Evolutionary conservation across 2,113 vertebrate genomes (phyloP), one percentile per base, ranked within the genome.

Genomic region (Canis aureus): DNA sequence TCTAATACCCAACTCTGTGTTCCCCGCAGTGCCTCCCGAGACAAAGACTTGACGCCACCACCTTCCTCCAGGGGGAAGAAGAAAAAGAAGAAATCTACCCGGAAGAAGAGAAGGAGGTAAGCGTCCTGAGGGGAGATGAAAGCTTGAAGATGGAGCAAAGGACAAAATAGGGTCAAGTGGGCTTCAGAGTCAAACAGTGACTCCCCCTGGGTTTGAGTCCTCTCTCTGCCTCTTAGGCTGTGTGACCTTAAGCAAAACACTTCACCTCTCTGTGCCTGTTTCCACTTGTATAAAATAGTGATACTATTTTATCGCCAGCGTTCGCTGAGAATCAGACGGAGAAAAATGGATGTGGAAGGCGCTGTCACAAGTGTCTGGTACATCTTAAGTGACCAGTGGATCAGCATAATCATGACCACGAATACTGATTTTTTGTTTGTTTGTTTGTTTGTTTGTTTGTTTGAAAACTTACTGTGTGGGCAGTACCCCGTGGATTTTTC

Each of bases 31-130:
- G 97, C 97, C 35, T 99, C 99, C 0, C 98, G 88, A 0, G 97
- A 99, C 43, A 99, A 98, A 74, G 98, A 99, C 6, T 91, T 96
- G 38, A 98, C 95, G 0, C 99, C 97, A 5, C 99, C 93, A 0
- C 99, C 98, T 32, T 89, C 98, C 0, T 97, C 98, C 94, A 99
- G 99, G 91, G 98, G 98, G 1, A 99, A 99, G 98, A 99, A 99
- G 98, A 99, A 99, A 98, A 99, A 99, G 98, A 99, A 99, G 98
- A 99, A 99, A 98, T 99, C 99, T 69, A 99, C 99, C 0, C 92
- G 99, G 38, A 99, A 99, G 97, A 99, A 99, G 98, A 99, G 99
- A 98, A 98, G 99, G 97, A 99, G 99, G 99, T 99, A 87, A 98
- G 99, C 92, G 4, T 38, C 2, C 32, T 32, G 2, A 29, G 3